Percentiles rank a stretch among this genome's conserved stretches.
Conservation (phyloP, 2,888 invertebrate species). For the Chrysolina haemoptera region DNA sequence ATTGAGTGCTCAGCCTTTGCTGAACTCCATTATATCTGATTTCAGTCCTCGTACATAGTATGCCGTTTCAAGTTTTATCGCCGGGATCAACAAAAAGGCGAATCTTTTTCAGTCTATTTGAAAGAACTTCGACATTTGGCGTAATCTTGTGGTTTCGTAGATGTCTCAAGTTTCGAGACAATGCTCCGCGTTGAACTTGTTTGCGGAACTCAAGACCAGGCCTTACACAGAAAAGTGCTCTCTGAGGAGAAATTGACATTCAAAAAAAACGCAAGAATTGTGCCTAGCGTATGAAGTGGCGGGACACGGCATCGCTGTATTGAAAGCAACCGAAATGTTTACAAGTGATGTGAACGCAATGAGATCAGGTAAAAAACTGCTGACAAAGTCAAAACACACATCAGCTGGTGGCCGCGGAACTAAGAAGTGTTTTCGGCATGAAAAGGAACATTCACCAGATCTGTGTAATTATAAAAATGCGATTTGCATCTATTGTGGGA, state of each 20-base stretch:
- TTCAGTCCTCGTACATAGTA: conserved; percentile 10
- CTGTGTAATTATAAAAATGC: not conserved
- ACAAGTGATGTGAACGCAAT: too few relatives aligned
- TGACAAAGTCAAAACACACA: too few relatives aligned
- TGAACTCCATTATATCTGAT: not conserved
- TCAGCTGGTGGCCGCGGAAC: too few relatives aligned
- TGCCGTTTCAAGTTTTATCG: conserved; percentile 25
- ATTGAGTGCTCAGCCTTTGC: too few relatives aligned
- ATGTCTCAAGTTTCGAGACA: too few relatives aligned
- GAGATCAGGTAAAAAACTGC: too few relatives aligned
- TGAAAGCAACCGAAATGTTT: not conserved
- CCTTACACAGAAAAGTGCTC: not conserved
- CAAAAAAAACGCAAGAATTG: not conserved
- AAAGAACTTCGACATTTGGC: conserved; percentile 26
- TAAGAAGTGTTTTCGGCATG: not conserved
- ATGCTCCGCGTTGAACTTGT: too few relatives aligned
- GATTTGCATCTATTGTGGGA: not conserved
- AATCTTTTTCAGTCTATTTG: conserved; percentile 6
- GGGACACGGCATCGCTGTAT: not conserved
- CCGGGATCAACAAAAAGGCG: not conserved
- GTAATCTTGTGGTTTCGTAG: not conserved
- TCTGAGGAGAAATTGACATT: not conserved
- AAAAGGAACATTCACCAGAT: not conserved
- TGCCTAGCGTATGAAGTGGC: not conserved
- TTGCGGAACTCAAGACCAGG: too few relatives aligned